Percentiles rank a stretch among this genome's conserved stretches.
phyloP scores from a whole-genome alignment of 2,797 vertebrate genomes.

The Phrynocephalus forsythii region DNA sequence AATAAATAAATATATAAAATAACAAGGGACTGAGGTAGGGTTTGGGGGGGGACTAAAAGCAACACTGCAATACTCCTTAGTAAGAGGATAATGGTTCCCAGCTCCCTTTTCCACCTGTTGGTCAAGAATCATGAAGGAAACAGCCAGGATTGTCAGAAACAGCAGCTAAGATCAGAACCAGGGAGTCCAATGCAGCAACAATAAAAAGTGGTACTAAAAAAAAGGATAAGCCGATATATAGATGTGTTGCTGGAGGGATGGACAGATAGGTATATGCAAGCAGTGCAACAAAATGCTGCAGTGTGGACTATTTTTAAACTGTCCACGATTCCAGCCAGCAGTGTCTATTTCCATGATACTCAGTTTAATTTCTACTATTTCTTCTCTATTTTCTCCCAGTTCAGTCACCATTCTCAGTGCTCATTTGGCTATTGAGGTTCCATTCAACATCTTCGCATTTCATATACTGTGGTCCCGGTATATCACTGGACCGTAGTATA shows the following conservation, averaged over 20 bases:
- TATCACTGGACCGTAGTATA: too few relatives aligned
- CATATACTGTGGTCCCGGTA: too few relatives aligned
- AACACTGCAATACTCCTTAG: background rate
- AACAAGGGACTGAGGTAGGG: too few relatives aligned
- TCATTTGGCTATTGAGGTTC: background rate
- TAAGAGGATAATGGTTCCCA: background rate
- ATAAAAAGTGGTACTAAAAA: fast-evolving
- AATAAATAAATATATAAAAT: too few relatives aligned
- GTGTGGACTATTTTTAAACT: background rate
- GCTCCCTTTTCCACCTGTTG: slow-evolving; percentile 57
- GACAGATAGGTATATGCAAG: background rate
- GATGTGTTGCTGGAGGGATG: background rate
- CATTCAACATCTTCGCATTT: too few relatives aligned
- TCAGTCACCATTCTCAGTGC: background rate
- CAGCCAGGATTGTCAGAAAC: slow-evolving; percentile 29
- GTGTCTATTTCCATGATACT: background rate
- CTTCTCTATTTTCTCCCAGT: background rate
- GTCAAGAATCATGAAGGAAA: slow-evolving; percentile 49
- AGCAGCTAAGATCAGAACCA: slow-evolving; percentile 39
- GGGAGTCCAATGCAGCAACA: background rate
- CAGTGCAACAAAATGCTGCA: background rate
- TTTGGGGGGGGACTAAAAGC: background rate
- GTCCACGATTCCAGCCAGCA: background rate
- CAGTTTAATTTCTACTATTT: background rate
- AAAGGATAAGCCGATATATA: background rate